Percentiles rank a stretch among this genome's conserved stretches.
Conservation (phyloP, 2,797 vertebrate species). For the Cossypha dichroa region DNA sequence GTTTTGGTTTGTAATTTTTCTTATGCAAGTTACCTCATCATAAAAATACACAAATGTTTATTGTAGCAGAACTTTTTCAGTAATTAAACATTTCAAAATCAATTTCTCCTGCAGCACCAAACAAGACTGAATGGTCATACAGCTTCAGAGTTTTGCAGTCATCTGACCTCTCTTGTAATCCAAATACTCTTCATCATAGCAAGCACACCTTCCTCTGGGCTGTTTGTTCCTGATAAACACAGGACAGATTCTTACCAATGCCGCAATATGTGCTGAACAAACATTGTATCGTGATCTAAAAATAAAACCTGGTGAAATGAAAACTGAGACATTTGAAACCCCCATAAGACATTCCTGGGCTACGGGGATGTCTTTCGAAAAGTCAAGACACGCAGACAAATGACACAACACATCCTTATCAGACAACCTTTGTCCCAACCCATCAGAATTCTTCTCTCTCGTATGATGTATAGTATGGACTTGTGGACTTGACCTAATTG, state of each 20-base stretch:
- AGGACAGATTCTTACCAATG: conserved; percentile 20
- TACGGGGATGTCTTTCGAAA: neutral
- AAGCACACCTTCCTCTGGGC: conserved; percentile 27
- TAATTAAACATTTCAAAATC: neutral
- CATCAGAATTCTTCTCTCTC: neutral
- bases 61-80: neutral
- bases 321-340: conserved; percentile 3
- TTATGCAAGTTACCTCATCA: neutral
- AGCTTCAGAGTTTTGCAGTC: neutral
- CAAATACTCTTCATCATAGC: conserved; percentile 12
- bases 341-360: conserved; percentile 31
- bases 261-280: conserved; percentile 48
- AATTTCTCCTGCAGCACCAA: neutral
- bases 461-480: neutral
- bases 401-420: conserved; percentile 13
- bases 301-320: conserved; percentile 26
- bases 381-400: neutral
- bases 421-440: neutral
- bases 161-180: conserved; percentile 28
- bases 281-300: conserved; percentile 5
- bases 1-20: neutral
- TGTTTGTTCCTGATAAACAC: conserved; percentile 65
- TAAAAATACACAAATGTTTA: neutral
- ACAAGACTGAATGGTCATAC: neutral
- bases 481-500: conserved; percentile 20